Evolutionary conservation across 1,140 invertebrate genomes (phyloP).

Genomic region (Plectus sambesii): DNA sequence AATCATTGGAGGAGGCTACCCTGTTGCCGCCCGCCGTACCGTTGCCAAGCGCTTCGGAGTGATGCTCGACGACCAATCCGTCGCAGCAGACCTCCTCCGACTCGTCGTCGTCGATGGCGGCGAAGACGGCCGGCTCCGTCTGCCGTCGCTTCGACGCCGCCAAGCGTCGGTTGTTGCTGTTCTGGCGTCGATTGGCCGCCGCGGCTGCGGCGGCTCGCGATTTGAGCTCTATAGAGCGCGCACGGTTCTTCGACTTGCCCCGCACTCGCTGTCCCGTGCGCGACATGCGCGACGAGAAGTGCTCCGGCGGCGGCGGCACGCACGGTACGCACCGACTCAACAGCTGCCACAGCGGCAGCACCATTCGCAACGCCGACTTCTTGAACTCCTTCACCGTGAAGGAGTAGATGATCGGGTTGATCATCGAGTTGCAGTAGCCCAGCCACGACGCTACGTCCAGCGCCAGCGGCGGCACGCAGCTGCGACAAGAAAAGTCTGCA

Average conservation of each 20-base stretch:
- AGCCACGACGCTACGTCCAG: slow-evolving; percentile 45
- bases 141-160: slow-evolving; percentile 18
- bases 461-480: slow-evolving; percentile 37
- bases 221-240: not conserved
- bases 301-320: slow-evolving; percentile 32
- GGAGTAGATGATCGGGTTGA: slow-evolving; percentile 46
- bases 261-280: slow-evolving; percentile 27
- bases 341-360: slow-evolving; percentile 35
- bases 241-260: slow-evolving; percentile 12
- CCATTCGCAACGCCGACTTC: slow-evolving; percentile 36
- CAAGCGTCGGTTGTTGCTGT: slow-evolving; percentile 2
- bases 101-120: slow-evolving; percentile 16
- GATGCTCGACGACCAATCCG: too few relatives aligned
- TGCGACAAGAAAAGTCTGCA: slow-evolving; percentile 37
- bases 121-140: slow-evolving; percentile 33
- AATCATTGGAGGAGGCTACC: too few relatives aligned
- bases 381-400: slow-evolving; percentile 46
- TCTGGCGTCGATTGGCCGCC: too few relatives aligned
- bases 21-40: too few relatives aligned
- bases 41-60: too few relatives aligned
- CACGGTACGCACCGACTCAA: slow-evolving; percentile 23
- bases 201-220: too few relatives aligned
- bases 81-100: slow-evolving; percentile 13
- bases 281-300: slow-evolving; percentile 22
- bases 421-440: slow-evolving; percentile 46